Percentiles rank a stretch among this genome's conserved stretches.
Evolutionary conservation across 2,888 invertebrate genomes (phyloP).

Genomic region (Drosophila birchii): DNA sequence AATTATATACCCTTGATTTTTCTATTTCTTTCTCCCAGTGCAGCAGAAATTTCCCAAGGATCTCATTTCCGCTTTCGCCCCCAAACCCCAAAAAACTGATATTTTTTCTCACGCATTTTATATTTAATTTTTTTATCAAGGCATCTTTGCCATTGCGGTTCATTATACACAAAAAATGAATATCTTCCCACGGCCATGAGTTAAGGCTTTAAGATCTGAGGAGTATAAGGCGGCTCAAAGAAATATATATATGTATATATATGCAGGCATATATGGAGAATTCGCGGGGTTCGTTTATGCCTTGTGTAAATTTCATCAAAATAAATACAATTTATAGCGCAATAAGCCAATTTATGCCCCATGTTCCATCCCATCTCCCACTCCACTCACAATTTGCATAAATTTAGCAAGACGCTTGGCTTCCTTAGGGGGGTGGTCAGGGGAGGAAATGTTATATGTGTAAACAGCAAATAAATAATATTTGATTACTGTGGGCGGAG

Average conservation of each 20-base stretch:
- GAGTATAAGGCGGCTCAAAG: background rate
- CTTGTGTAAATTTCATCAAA: conserved; percentile 79
- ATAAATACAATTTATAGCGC: conserved; percentile 81
- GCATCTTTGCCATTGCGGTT: conserved; percentile 56
- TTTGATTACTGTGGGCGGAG: conserved; percentile 71
- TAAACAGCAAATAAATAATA: conserved; percentile 77
- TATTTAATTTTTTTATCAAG: conserved; percentile 69
- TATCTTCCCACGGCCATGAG: conserved; percentile 4
- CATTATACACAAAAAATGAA: conserved; percentile 54
- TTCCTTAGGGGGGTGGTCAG: conserved; percentile 2
- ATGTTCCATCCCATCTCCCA: conserved; percentile 56
- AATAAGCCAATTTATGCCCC: conserved; percentile 79
- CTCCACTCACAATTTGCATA: conserved; percentile 74
- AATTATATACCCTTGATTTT: background rate
- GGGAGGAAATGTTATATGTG: conserved; percentile 65
- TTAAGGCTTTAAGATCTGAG: conserved; percentile 34
- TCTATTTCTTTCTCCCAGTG: conserved; percentile 8
- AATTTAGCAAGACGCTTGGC: conserved; percentile 52
- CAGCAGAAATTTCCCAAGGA: conserved; percentile 25
- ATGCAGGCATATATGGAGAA: conserved; percentile 18
- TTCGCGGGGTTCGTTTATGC: conserved; percentile 41
- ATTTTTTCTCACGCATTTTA: conserved; percentile 50
- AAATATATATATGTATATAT: background rate
- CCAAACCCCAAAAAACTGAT: conserved; percentile 4
- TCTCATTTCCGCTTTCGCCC: conserved; percentile 46